These are phyloP conservation scores for Hemibagrus wyckioides DNA, from an alignment of 2,113 vertebrate genomes.

Conservation along the genomic window DNA sequence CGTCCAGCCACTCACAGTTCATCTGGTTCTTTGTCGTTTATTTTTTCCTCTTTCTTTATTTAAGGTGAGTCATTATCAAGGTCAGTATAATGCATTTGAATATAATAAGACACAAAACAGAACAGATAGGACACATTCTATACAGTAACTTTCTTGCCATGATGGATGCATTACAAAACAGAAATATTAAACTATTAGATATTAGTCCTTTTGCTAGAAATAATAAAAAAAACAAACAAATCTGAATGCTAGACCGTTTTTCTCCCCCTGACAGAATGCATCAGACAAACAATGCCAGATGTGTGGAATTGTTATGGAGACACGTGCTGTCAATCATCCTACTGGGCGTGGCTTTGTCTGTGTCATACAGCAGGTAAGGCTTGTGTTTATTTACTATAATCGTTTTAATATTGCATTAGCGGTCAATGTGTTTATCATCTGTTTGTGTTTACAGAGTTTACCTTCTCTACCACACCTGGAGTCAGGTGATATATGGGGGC, in stretches of 20 bases:
- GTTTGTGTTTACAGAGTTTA: constrained; percentile 82
- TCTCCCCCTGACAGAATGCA: constrained; percentile 85
- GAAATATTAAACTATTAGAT: no score
- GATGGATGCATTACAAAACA: background rate
- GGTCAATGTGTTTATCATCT: constrained; percentile 25
- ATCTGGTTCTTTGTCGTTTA: constrained; percentile 99
- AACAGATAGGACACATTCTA: background rate
- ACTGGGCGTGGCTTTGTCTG: constrained; percentile 85
- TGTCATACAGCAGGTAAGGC: constrained; percentile 95
- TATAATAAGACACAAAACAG: background rate
- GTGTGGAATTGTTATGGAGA: constrained; percentile 96
- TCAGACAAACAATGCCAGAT: constrained; percentile 98
- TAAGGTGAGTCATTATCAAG: constrained; percentile 79
- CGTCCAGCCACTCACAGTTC: constrained; percentile 96
- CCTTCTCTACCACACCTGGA: constrained; percentile 96
- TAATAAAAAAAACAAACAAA: background rate
- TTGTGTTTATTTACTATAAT: no score
- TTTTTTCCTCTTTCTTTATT: constrained; percentile 98
- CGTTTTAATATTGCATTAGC: background rate
- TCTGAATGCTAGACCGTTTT: background rate
- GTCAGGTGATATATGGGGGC: constrained; percentile 92
- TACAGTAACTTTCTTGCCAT: background rate
- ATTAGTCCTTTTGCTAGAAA: no score
- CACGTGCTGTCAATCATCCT: constrained; percentile 90
- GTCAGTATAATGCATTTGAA: background rate